phyloP scores from a whole-genome alignment of 2,888 invertebrate species.

The Magallana nippona region DNA sequence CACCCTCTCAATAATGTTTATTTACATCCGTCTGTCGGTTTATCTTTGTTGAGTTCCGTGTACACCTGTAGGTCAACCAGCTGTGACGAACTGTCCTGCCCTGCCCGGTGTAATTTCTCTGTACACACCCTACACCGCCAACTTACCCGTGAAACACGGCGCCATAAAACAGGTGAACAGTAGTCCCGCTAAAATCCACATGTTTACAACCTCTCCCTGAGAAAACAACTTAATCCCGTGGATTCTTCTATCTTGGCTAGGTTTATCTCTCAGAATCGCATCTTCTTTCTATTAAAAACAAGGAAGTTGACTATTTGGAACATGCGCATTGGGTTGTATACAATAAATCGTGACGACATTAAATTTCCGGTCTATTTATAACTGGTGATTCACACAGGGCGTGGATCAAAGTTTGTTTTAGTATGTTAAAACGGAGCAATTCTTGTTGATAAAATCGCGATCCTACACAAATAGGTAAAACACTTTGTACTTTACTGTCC shows the following conservation, averaged over 20 bases:
- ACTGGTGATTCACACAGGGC: too few species aligned
- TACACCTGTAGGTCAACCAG: background rate
- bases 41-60: too few species aligned
- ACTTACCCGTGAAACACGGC: conserved; percentile 18
- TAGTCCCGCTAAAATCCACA: background rate
- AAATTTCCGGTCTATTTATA: too few species aligned
- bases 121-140: background rate
- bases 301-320: conserved; percentile 8
- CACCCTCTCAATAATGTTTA: too few species aligned
- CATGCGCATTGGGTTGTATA: conserved; percentile 2
- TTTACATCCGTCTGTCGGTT: background rate
- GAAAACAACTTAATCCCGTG: too few species aligned
- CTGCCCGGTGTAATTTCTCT: background rate
- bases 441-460: too few species aligned
- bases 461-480: too few species aligned
- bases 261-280: background rate
- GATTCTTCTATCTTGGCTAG: too few species aligned
- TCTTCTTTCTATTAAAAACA: conserved; percentile 13
- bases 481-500: too few species aligned
- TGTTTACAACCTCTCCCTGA: background rate
- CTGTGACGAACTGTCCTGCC: background rate
- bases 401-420: too few species aligned
- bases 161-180: background rate
- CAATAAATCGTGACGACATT: conserved; percentile 22
- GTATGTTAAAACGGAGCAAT: too few species aligned